These are phyloP conservation scores for Drosophila macrospina DNA, from an alignment of 2,888 invertebrate genomes.

Conservation along the genomic window DNA sequence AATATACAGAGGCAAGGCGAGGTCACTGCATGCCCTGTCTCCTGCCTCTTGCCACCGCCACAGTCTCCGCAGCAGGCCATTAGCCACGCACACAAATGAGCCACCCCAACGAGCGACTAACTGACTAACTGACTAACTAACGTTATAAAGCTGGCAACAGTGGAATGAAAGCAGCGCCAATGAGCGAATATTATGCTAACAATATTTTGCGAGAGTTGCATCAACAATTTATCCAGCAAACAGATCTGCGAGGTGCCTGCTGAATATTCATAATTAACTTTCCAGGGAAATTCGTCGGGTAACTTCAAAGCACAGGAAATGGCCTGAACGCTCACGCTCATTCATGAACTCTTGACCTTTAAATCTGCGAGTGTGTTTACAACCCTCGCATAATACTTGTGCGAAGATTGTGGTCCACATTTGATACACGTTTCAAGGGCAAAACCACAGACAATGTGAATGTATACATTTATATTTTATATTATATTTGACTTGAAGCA, in stretches of 20 bases:
- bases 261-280: background rate
- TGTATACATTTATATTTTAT: slow-evolving; percentile 19
- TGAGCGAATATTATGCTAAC: slow-evolving; percentile 22
- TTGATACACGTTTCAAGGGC: slow-evolving; percentile 73
- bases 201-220: slow-evolving; percentile 33
- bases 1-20: slow-evolving; percentile 63
- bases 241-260: too few relatives aligned
- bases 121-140: slow-evolving; percentile 71
- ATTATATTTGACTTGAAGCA: slow-evolving; percentile 28
- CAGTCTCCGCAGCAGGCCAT: slow-evolving; percentile 13
- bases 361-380: slow-evolving; percentile 11
- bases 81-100: slow-evolving; percentile 42
- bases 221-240: background rate
- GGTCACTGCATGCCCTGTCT: background rate
- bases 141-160: slow-evolving; percentile 38
- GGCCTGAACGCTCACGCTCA: background rate
- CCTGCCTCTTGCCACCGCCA: too few relatives aligned
- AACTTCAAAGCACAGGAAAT: background rate
- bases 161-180: slow-evolving; percentile 18
- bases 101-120: slow-evolving; percentile 51
- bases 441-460: slow-evolving; percentile 14
- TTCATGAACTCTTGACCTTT: background rate
- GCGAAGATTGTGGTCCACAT: slow-evolving; percentile 46
- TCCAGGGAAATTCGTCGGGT: background rate
- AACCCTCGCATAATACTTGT: slow-evolving; percentile 37